phyloP scores from a whole-genome alignment of 2,797 vertebrate genomes.

The Kryptolebias ocellatus region DNA sequence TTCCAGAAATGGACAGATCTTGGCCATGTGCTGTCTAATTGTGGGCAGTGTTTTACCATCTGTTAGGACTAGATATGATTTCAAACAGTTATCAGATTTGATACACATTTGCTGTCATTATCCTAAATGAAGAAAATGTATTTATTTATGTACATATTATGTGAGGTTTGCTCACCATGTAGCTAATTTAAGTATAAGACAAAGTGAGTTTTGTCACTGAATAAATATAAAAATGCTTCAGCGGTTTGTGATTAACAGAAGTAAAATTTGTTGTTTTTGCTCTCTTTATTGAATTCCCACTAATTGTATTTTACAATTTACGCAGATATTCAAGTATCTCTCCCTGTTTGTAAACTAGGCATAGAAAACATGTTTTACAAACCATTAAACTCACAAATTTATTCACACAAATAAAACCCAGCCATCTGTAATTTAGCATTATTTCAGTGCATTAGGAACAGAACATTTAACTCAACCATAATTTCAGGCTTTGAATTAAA shows the following conservation, averaged over 20 bases:
- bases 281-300: slow-evolving; percentile 58
- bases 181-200: slow-evolving; percentile 17
- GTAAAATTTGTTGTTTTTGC: slow-evolving; percentile 27
- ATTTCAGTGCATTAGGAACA: slow-evolving; percentile 81
- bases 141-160: slow-evolving; percentile 53
- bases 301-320: slow-evolving; percentile 67
- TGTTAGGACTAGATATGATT: slow-evolving; percentile 82
- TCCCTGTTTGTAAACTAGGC: slow-evolving; percentile 69
- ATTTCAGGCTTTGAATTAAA: slow-evolving; percentile 75
- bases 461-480: slow-evolving; percentile 78
- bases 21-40: slow-evolving; percentile 84
- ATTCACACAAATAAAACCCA: slow-evolving; percentile 79
- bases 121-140: slow-evolving; percentile 61
- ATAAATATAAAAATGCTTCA: slow-evolving; percentile 36
- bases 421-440: slow-evolving; percentile 79
- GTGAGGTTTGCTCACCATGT: slow-evolving; percentile 19
- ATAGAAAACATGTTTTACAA: slow-evolving; percentile 79
- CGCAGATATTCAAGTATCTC: slow-evolving; percentile 57
- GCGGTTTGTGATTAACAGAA: slow-evolving; percentile 48
- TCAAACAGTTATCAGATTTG: slow-evolving; percentile 78
- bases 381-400: slow-evolving; percentile 78
- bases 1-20: slow-evolving; percentile 83
- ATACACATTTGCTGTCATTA: slow-evolving; percentile 69
- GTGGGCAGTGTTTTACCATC: slow-evolving; percentile 83
- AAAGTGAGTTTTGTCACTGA: slow-evolving; percentile 17